phyloP scores from a whole-genome alignment of 2,888 invertebrate genomes.

The Stenolophus ochropezus region DNA sequence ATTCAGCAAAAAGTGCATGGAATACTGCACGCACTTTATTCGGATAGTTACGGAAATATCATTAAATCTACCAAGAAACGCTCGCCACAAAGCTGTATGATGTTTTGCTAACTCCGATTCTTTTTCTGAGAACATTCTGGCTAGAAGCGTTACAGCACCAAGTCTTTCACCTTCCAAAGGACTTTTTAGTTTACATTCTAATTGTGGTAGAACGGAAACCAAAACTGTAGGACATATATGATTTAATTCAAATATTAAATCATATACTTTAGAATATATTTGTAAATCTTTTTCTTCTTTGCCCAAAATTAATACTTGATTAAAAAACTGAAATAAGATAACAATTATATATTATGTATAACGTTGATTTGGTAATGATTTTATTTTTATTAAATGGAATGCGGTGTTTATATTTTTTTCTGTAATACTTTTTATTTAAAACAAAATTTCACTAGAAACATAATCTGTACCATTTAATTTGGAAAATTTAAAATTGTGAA shows the following conservation, averaged over 20 bases:
- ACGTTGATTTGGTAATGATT: no score
- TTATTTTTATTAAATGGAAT: background rate
- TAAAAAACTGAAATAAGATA: conserved; percentile 87
- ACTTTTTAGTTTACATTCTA: conserved; percentile 96
- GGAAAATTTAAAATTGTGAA: no score
- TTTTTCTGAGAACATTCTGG: conserved; percentile 97
- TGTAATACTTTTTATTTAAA: no score
- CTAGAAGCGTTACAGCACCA: conserved; percentile 90
- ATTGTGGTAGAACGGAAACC: conserved; percentile 91
- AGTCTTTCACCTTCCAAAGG: conserved; percentile 91
- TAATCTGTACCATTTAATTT: no score
- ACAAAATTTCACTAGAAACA: no score
- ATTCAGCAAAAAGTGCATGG: conserved; percentile 96
- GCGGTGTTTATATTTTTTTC: no score
- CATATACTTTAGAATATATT: conserved; percentile 91
- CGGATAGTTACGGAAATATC: conserved; percentile 95
- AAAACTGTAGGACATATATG: conserved; percentile 93
- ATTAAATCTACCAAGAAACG: conserved; percentile 95
- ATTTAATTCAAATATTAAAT: conserved; percentile 96
- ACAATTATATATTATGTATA: background rate
- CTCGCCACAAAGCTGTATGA: conserved; percentile 91
- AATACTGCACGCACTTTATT: conserved; percentile 96
- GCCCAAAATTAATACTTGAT: conserved; percentile 94
- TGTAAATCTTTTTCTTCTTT: conserved; percentile 89
- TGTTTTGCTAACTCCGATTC: conserved; percentile 91